Percentiles rank a stretch among this genome's conserved stretches.
These are phyloP conservation scores for Tipula helvola DNA, from an alignment of 2,888 invertebrate genomes.

Conservation along the genomic window DNA sequence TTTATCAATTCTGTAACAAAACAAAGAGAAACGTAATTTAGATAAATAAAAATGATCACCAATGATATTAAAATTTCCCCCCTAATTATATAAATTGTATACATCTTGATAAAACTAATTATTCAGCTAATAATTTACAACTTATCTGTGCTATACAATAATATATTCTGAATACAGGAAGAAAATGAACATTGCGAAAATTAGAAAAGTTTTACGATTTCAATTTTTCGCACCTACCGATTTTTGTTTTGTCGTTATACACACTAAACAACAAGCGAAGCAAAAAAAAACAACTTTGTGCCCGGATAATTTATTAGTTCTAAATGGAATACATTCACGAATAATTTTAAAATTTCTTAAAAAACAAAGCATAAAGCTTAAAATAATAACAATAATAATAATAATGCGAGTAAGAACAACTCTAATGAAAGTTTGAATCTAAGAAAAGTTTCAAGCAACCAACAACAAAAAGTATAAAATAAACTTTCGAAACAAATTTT, in stretches of 20 bases:
- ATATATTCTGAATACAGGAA: background rate
- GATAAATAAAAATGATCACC: background rate
- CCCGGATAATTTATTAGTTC: background rate
- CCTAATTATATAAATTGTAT: background rate
- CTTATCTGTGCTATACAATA: background rate
- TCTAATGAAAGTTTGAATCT: background rate
- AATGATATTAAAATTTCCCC: background rate
- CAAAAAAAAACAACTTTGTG: background rate
- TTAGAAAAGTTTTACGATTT: background rate
- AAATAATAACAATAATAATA: background rate
- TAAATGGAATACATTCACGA: background rate
- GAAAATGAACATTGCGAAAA: background rate
- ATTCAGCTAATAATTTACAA: background rate
- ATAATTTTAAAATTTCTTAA: background rate
- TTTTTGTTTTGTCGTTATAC: background rate
- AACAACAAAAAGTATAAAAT: background rate
- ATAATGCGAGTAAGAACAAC: background rate
- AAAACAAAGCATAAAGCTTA: background rate
- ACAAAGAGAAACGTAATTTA: background rate
- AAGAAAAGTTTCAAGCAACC: background rate
- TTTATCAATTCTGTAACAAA: conserved; percentile 8
- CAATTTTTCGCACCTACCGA: background rate
- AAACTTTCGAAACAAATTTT: background rate
- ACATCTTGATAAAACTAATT: background rate
- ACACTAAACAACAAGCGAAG: background rate